Evolutionary conservation across 2,113 vertebrate genomes (phyloP).

Genomic region (Saimiri boliviensis): DNA sequence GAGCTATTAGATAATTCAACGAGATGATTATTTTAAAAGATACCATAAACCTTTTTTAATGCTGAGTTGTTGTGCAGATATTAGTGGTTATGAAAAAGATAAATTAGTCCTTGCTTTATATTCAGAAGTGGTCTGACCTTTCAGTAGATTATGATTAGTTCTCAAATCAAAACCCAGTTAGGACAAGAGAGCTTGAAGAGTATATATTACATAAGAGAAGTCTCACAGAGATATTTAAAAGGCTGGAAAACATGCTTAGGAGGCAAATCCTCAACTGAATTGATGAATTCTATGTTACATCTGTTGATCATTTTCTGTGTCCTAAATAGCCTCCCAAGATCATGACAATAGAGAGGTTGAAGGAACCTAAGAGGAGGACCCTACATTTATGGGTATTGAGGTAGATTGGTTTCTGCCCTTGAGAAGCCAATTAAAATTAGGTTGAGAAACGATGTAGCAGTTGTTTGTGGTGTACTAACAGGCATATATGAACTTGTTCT

Average conservation of each 20-base stretch:
- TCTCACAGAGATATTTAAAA: neutral
- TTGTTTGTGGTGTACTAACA: neutral
- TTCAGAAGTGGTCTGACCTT: neutral
- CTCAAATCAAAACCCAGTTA: neutral
- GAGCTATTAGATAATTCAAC: neutral
- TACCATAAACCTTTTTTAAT: neutral
- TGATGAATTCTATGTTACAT: neutral
- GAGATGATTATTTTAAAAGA: neutral
- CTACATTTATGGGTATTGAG: neutral
- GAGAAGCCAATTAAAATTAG: slow-evolving; percentile 10
- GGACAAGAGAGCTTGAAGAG: neutral
- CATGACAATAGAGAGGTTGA: neutral
- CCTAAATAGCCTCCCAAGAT: neutral
- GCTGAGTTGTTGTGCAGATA: neutral
- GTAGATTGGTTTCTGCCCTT: neutral
- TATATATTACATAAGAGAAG: neutral
- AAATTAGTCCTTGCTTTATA: slow-evolving; percentile 29
- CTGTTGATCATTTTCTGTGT: neutral
- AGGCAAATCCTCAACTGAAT: neutral
- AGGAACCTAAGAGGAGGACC: neutral
- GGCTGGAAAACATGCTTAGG: neutral
- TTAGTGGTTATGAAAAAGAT: neutral
- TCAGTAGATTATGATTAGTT: neutral
- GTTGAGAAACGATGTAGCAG: neutral
- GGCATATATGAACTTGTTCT: neutral